Conservation (phyloP, 2,888 invertebrate genomes). For the Nemoura dubitans region DNA sequence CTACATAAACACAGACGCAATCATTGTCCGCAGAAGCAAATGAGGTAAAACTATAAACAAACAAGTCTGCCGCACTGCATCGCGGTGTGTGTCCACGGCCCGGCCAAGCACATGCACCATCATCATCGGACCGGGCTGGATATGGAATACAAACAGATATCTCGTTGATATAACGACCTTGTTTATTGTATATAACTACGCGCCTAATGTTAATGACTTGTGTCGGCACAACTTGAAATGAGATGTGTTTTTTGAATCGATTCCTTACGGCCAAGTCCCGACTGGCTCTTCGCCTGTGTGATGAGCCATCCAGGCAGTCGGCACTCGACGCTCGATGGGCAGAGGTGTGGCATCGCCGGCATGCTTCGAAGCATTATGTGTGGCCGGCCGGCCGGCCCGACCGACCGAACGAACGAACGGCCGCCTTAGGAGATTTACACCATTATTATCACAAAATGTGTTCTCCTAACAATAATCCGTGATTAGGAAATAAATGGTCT, state of each 20-base stretch:
- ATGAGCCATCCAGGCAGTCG: background rate
- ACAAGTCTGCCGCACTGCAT: background rate
- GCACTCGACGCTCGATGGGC: background rate
- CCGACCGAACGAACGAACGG: no score
- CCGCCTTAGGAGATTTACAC: slow-evolving; percentile 3
- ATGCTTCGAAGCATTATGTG: slow-evolving; percentile 19
- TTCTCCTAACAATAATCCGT: background rate
- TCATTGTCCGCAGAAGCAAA: slow-evolving; percentile 4
- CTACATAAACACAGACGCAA: background rate
- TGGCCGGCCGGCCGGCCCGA: no score
- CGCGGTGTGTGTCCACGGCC: background rate
- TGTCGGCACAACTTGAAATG: slow-evolving; percentile 37
- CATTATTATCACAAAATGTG: slow-evolving; percentile 12
- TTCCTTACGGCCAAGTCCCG: slow-evolving; percentile 21
- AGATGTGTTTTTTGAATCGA: slow-evolving; percentile 35
- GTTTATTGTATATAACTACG: background rate
- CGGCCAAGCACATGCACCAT: background rate
- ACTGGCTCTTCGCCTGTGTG: background rate
- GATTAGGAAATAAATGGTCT: slow-evolving; percentile 7
- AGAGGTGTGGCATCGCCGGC: background rate
- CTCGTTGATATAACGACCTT: background rate
- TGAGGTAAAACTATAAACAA: slow-evolving; percentile 7
- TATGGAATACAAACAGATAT: slow-evolving; percentile 12
- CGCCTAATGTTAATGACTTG: slow-evolving; percentile 32
- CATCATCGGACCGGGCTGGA: no score